Percentiles rank a stretch among this genome's conserved stretches.
Evolutionary conservation across 1,140 invertebrate species (phyloP).

Genomic region (Nasonia vitripennis): DNA sequence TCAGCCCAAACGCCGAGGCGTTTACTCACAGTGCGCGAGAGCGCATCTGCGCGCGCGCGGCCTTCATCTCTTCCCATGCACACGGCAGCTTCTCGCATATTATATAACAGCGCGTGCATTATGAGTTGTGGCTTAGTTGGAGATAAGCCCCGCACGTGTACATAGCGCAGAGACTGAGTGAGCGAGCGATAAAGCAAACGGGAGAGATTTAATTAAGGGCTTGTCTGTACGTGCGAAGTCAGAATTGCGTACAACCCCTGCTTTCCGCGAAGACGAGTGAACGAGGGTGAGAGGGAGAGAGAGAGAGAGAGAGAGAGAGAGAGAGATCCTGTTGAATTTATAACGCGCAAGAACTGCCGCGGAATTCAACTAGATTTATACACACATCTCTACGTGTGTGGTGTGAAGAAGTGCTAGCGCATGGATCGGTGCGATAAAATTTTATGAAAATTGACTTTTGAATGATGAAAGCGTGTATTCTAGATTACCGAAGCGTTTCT

Average conservation of each 20-base stretch:
- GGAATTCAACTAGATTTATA: neutral
- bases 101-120: neutral
- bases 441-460: neutral
- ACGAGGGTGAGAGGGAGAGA: neutral
- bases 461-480: no score
- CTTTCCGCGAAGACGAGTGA: neutral
- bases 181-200: constrained; percentile 17
- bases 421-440: neutral
- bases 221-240: constrained; percentile 6
- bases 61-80: neutral
- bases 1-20: neutral
- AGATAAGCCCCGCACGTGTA: neutral
- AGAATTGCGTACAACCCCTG: neutral
- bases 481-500: no score
- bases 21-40: neutral
- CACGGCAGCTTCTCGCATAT: neutral
- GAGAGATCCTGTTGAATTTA: constrained; percentile 24
- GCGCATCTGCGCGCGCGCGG: neutral
- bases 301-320: neutral
- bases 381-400: neutral
- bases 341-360: constrained; percentile 7
- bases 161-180: neutral
- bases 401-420: neutral
- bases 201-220: constrained; percentile 32
- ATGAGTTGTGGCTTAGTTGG: neutral